Evolutionary conservation across 2,888 invertebrate genomes (phyloP), one percentile per base, ranked within the genome.

Genomic region (Dinocampus coccinellae): DNA sequence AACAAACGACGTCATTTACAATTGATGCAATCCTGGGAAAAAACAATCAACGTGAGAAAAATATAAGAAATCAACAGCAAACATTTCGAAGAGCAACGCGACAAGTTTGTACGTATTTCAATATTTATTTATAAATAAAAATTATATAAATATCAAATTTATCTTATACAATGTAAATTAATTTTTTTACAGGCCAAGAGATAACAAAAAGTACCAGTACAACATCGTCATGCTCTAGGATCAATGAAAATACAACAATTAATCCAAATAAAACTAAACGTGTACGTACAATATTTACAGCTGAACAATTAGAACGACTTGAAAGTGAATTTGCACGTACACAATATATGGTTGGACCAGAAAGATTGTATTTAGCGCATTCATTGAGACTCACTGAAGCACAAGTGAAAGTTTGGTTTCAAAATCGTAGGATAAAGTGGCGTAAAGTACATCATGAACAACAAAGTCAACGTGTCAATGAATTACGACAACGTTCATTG

Each of bases 271-370:
- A 94, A 77, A 78, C 85, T 82, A 98, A 98, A 89, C 89, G 98
- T 75, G 97, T 98, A 47, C 90, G 98, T 26, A 98, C 98, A 0
- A 98, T 98, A 81, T 98, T 98, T 89, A 98, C 98, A 0, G 97
- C 97, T 0, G 98, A 98, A 81, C 98, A 98, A 88, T 88, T 98
- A 79, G 98, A 98, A 86, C 89, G 97, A 78, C 89, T 98, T 68
- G 98, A 98, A 85, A 94, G 95, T 0, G 98, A 98, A 89, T 98
- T 98, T 83, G 97, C 97, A 81, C 89, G 97, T 47, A 98, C 98
- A 83, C 98, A 98, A 88, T 98, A 98, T 89, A 98, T 98, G 98
- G 98, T 98, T 11, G 98, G 98, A 0, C 97, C 97, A 0, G 98
- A 98, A 88, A 89, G 98, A 73, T 91, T 97, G 3, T 97, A 97